Evolutionary conservation across 2,888 invertebrate species (phyloP), one percentile per base, ranked within the genome.

Genomic region (Nemotelus nigrinus): DNA sequence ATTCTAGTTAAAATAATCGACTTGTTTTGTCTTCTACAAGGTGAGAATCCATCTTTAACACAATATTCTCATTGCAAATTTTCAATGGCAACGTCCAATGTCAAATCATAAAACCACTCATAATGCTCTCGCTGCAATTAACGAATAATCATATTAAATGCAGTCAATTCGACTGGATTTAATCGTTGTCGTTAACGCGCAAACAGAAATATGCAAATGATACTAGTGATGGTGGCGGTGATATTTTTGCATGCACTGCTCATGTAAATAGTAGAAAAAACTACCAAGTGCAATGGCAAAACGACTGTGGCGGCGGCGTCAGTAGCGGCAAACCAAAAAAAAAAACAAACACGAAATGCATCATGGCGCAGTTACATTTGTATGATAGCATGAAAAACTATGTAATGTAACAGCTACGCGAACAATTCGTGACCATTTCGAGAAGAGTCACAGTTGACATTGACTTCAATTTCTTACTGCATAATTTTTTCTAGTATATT

Each of bases 361-460:
- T 25, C 25, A 25, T 25, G 25, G 25, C 25, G 25, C 1, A 25
- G 25, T 25, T 25, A 25, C 25, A 25, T 25, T 25, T 25, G 25
- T 25, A 25, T 25, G 25, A 25, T 25, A 25, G 25, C 25, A 25
- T 25, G 25, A 6, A 58, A 25, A 25, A 25, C 25, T 25, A 25
- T 48, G 60, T 48, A 63, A 48, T 63, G 74, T 48, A 74, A 63
- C 63, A 63, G 48, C 60, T 74, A 74, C 75, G 76, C 74, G 76
- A 72, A 64, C 75, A 78, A 68, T 78, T 70, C 74, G 70, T 80
- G 79, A 77, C 79, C 78, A 78, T 80, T 78, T 76, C 44, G 67
- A 80, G 79, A 80, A 80, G 79, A 80, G 71, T 60, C 78, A 48
- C 55, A 77, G 57, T 76, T 80, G 78, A 78, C 79, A 80, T 80